Conservation (phyloP, 2,797 vertebrate species). For the Picus viridis region DNA sequence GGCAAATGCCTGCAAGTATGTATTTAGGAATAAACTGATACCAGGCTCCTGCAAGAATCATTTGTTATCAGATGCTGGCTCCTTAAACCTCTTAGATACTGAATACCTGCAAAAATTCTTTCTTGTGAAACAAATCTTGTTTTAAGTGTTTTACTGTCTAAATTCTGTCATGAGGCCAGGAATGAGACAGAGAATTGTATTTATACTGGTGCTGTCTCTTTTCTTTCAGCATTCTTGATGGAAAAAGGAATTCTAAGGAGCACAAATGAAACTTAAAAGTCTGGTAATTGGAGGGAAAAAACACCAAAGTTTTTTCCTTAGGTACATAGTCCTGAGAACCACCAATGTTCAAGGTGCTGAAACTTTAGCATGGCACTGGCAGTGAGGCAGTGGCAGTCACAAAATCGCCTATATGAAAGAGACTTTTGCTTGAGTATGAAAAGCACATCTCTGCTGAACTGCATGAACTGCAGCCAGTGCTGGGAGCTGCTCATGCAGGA, state of each 20-base stretch:
- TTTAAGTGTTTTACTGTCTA: conserved; percentile 35
- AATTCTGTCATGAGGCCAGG: conserved; percentile 9
- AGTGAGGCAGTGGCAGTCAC: neutral
- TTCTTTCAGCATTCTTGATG: conserved; percentile 7
- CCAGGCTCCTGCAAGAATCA: neutral
- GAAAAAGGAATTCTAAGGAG: neutral
- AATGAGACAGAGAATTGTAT: neutral
- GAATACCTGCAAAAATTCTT: conserved; percentile 44
- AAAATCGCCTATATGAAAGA: neutral
- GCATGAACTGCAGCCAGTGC: fast-evolving
- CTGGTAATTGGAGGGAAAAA: neutral
- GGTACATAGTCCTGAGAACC: neutral
- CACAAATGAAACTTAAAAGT: neutral
- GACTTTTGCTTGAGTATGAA: neutral
- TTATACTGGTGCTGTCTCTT: neutral
- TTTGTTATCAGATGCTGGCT: conserved; percentile 15
- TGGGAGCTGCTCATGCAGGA: neutral
- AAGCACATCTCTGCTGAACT: neutral
- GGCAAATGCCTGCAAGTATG: neutral
- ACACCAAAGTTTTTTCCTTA: neutral
- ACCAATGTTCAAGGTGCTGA: neutral
- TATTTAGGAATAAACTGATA: conserved; percentile 27
- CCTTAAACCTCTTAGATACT: conserved; percentile 27
- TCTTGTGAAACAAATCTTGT: conserved; percentile 46
- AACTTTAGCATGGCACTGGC: neutral